Percentiles rank a stretch among this genome's conserved stretches.
These are phyloP conservation scores for Thunnus albacares DNA, from an alignment of 2,797 vertebrate species.

Conservation along the genomic window DNA sequence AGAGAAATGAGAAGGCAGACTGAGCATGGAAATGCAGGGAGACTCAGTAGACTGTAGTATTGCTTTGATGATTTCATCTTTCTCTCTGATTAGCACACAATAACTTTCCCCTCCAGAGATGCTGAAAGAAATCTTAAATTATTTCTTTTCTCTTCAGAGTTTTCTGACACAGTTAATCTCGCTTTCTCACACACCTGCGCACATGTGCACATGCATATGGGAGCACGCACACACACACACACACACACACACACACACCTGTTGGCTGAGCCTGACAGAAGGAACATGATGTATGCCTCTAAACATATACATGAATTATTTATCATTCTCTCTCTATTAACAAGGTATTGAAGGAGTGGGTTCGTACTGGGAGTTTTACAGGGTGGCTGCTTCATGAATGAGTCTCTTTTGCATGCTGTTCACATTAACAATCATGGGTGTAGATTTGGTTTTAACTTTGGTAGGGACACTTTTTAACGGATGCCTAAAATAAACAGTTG, in stretches of 20 bases:
- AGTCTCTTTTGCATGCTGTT: neutral
- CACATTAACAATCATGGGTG: neutral
- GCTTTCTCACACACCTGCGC: conserved; percentile 6
- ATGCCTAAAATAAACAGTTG: too few relatives aligned
- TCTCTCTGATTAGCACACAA: conserved; percentile 71
- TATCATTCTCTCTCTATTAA: conserved; percentile 5
- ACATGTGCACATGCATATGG: neutral
- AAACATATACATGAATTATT: conserved; percentile 15
- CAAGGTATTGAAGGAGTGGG: neutral
- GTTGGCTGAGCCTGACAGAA: neutral
- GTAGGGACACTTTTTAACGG: too few relatives aligned
- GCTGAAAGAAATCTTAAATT: conserved; percentile 55
- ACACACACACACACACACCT: neutral
- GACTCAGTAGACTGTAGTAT: conserved; percentile 57
- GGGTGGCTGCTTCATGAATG: conserved; percentile 1
- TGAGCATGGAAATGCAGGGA: conserved; percentile 46
- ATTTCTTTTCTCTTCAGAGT: conserved; percentile 44
- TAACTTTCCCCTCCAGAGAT: conserved; percentile 59
- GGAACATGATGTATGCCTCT: conserved; percentile 3
- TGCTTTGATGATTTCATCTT: conserved; percentile 71
- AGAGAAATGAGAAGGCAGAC: conserved; percentile 47
- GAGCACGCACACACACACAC: neutral
- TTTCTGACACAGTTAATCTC: conserved; percentile 51
- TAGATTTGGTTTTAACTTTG: too few relatives aligned
- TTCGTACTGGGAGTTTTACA: conserved; percentile 5